phyloP scores from a whole-genome alignment of 2,888 invertebrate species.

The Trissolcus japonicus region DNA sequence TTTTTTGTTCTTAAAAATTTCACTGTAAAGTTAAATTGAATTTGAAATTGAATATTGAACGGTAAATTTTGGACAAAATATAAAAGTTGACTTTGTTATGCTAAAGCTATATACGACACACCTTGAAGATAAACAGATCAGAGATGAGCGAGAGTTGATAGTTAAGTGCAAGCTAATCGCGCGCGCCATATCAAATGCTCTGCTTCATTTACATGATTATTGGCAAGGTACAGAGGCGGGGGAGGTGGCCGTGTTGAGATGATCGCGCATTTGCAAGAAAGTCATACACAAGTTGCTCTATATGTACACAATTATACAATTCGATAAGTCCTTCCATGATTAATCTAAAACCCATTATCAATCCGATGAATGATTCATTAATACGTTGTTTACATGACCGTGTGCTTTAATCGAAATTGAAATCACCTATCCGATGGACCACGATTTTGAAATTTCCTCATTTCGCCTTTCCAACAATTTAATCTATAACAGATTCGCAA shows the following conservation, averaged over 20 bases:
- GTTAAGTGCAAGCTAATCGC: conserved; percentile 48
- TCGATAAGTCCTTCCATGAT: conserved; percentile 28
- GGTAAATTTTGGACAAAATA: background rate
- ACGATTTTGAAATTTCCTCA: too few relatives aligned
- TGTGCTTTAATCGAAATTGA: conserved; percentile 10
- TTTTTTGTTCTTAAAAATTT: background rate
- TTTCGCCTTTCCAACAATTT: too few relatives aligned
- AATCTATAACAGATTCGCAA: too few relatives aligned
- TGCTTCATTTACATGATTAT: conserved; percentile 48
- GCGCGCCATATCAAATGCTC: conserved; percentile 19
- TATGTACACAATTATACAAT: conserved; percentile 24
- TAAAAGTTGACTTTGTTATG: conserved; percentile 36
- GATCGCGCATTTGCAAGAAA: conserved; percentile 5
- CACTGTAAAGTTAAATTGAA: background rate
- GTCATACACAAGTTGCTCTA: conserved; percentile 33
- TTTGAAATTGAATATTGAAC: background rate
- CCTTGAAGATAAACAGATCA: conserved; percentile 37
- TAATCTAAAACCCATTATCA: conserved; percentile 28
- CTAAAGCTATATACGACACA: background rate
- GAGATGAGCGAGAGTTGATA: conserved; percentile 23
- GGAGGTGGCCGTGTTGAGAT: conserved; percentile 2
- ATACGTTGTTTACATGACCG: conserved; percentile 35
- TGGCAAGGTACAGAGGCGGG: conserved; percentile 17
- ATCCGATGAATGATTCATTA: conserved; percentile 31
- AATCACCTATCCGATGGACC: background rate